Evolutionary conservation across 1,140 invertebrate species (phyloP), one percentile per base, ranked within the genome.

Genomic region (Camponotus vicinus): DNA sequence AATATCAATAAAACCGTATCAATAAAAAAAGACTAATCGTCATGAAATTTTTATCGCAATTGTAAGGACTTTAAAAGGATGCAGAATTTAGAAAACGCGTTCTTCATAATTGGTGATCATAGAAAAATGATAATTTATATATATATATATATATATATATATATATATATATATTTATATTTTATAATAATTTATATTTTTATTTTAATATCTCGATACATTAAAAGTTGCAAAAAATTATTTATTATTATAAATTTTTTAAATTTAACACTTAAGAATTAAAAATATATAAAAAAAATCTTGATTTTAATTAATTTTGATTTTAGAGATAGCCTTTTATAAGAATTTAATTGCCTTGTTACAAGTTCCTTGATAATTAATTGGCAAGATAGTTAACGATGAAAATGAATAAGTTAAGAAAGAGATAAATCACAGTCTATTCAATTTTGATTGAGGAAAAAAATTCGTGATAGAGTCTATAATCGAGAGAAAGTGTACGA

Each of bases 321-420:
- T 42, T 59, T 59, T 27, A 18, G 37, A 40, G 27, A 9, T 13
- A 18, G 2, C 8, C 0, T 52, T 69, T 40, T 37, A 64, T 9
- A 66, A 4, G 1, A 13, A 45, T 78, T 66, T 34, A 45, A 66
- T 18, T 32, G 6, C 1, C 49, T 52, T 52, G 15, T 27, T 27
- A 4, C 49, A 52, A 52, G 49, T 37, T 7, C 42, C 4, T 27
- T 79, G 8, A 18, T 0, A 40, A 13, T 69, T 80, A 70, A 57
- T 70, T 40, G 21, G 2, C 21, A 11, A 70, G 8, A 7, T 55
- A 27, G 55, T 57, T 69, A 9, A 15, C 18, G 13, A 34, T 66
- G 32, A 52, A 37, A 13, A 79, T 67, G n/a, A n/a, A 77, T 2
- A 77, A 63, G 3, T 77, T 64, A 52, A 52, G 4, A 52, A 15